Evolutionary conservation across 2,113 vertebrate species (phyloP).

Genomic region (Atlantisia rogersi): DNA sequence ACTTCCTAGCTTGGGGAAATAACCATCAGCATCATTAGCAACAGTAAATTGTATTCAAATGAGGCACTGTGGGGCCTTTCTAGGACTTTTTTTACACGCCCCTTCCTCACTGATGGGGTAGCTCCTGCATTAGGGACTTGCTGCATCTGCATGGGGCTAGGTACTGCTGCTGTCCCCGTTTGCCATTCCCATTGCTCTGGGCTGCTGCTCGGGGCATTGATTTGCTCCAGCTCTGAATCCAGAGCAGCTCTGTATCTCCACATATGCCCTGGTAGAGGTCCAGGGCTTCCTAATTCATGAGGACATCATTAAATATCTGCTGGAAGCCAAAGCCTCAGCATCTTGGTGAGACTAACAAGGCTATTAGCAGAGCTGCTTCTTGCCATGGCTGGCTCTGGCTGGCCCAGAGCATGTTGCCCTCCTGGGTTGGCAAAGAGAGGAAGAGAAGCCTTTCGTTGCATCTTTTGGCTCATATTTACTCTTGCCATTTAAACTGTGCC

Average conservation of each 20-base stretch:
- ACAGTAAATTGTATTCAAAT: slow-evolving; percentile 24
- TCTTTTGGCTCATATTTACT: neutral
- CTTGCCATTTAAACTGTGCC: neutral
- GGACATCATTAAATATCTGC: slow-evolving; percentile 17
- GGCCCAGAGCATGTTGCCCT: accelerated
- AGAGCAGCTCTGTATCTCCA: neutral
- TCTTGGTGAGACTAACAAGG: slow-evolving; percentile 29
- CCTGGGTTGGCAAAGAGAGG: accelerated
- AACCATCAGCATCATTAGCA: slow-evolving; percentile 19
- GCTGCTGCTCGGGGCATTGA: neutral
- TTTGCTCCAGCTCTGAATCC: neutral
- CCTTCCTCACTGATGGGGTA: neutral
- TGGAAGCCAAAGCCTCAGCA: slow-evolving; percentile 25
- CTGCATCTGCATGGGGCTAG: accelerated
- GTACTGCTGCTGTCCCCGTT: accelerated
- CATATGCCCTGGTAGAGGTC: neutral
- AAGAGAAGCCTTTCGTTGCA: neutral
- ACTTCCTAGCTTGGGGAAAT: slow-evolving; percentile 40
- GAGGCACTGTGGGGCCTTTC: neutral
- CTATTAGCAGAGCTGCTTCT: neutral
- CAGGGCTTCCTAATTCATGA: slow-evolving; percentile 34
- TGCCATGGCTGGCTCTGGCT: neutral
- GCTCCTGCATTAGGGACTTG: neutral
- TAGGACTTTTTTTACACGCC: neutral
- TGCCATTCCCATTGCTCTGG: accelerated